Conservation (phyloP, 2,797 vertebrate genomes). For the Glossophaga mutica region DNA sequence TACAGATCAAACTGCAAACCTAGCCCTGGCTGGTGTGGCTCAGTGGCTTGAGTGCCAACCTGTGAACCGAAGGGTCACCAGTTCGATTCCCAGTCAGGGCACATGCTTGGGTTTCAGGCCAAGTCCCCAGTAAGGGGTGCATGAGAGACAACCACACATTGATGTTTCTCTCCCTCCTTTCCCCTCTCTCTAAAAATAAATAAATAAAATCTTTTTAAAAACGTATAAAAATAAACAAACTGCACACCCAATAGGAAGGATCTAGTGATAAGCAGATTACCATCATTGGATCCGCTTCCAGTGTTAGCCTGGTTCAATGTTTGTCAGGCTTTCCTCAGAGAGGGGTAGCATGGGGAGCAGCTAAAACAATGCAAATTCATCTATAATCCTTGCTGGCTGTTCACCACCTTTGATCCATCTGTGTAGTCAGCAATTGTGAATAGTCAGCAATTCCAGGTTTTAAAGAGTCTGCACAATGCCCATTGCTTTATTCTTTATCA, state of each 20-base stretch:
- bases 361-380: constrained; percentile 84
- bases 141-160: no score
- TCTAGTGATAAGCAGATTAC: not conserved
- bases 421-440: constrained; percentile 83
- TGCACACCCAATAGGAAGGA: not conserved
- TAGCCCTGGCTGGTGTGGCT: not conserved
- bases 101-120: no score
- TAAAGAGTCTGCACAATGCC: constrained; percentile 87
- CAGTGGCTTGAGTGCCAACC: no score
- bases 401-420: constrained; percentile 87
- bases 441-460: constrained; percentile 84
- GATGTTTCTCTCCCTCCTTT: no score
- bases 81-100: no score
- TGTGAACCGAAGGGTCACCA: no score
- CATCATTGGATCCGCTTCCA: not conserved
- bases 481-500: constrained; percentile 83
- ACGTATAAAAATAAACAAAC: not conserved
- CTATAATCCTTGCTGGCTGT: constrained; percentile 84
- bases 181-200: no score
- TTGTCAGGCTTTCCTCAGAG: not conserved
- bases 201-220: no score
- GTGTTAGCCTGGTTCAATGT: not conserved
- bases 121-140: no score
- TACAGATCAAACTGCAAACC: constrained; percentile 2
- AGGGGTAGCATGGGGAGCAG: constrained; percentile 85